Conservation (phyloP, 2,113 vertebrate genomes). For the Lamprotornis superbus region DNA sequence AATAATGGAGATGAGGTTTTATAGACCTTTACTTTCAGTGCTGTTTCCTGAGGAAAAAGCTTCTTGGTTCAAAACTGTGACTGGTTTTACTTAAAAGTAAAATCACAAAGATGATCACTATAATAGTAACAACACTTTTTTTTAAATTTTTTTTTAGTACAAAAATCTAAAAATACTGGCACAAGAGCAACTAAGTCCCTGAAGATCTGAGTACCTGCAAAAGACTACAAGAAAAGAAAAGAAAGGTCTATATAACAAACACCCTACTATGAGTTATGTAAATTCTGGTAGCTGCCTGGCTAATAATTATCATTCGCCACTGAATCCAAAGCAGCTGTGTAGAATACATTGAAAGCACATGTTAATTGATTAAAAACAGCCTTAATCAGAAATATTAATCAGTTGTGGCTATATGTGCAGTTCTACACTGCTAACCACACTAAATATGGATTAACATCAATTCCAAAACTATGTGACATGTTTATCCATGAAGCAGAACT, state of each 20-base stretch:
- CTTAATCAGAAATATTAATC: not conserved
- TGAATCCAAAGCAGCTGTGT: fast-evolving
- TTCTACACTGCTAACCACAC: not conserved
- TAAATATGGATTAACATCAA: not conserved
- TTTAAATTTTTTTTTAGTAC: not conserved
- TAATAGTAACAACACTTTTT: not conserved
- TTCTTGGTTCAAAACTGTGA: not conserved
- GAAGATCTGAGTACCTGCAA: not conserved
- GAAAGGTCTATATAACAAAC: not conserved
- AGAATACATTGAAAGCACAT: not conserved
- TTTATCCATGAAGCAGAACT: not conserved
- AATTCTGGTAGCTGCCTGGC: not conserved
- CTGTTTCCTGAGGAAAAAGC: not conserved
- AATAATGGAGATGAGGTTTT: not conserved
- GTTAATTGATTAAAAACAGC: not conserved
- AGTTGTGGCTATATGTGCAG: not conserved
- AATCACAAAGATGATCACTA: not conserved
- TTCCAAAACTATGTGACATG: not conserved
- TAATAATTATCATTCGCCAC: not conserved
- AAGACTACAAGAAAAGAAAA: not conserved
- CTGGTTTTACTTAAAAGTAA: not conserved
- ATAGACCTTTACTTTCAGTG: not conserved
- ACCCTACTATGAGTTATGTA: not conserved
- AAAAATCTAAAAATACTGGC: not conserved
- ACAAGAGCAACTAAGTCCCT: not conserved